Evolutionary conservation across 2,797 vertebrate species (phyloP), one percentile per base, ranked within the genome.

Genomic region (Acanthiza pusilla): DNA sequence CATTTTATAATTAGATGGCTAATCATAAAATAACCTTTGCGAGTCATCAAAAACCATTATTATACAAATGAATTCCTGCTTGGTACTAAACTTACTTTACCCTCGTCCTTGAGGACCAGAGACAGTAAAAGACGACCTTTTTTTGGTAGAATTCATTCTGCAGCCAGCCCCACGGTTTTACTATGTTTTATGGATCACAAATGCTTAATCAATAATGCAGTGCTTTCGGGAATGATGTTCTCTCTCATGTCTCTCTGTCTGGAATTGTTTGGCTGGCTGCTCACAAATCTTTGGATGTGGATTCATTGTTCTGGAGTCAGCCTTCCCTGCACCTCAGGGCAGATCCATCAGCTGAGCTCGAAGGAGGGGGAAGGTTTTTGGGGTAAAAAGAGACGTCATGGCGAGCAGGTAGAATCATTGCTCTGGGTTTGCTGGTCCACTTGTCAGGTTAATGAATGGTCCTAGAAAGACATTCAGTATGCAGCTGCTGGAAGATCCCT

Each of bases 21-120:
- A 95, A 97, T 96, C 96, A 96, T 91, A 91, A 97, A 94, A 91
- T 91, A 97, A 97, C 96, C 96, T 97, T 95, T 94, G 79, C 21
- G 0, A 96, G 88, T 86, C 85, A 91, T 93, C 93, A 94, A 85
- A 95, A 96, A 79, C 19, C 78, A 79, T 88, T 93, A 96, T 95
- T 88, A 96, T 66, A 93, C 87, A 95, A 96, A 96, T 93, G 38
- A 95, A 96, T 96, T 97, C 90, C 81, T 95, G 53, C 78, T 92
- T 7, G 3, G 60, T 50, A 12, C 66, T 85, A 88, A 94, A 95
- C 83, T 93, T 85, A 43, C 71, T 79, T 88, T 74, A 76, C 72
- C 91, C 30, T 89, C 3, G 47, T 93, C 96, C 93, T 96, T 96
- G 95, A 96, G 71, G 89, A 82, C 23, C 77, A 57, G 86, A 88